Conservation (phyloP, 2,113 vertebrate species). For the Zingel zingel region DNA sequence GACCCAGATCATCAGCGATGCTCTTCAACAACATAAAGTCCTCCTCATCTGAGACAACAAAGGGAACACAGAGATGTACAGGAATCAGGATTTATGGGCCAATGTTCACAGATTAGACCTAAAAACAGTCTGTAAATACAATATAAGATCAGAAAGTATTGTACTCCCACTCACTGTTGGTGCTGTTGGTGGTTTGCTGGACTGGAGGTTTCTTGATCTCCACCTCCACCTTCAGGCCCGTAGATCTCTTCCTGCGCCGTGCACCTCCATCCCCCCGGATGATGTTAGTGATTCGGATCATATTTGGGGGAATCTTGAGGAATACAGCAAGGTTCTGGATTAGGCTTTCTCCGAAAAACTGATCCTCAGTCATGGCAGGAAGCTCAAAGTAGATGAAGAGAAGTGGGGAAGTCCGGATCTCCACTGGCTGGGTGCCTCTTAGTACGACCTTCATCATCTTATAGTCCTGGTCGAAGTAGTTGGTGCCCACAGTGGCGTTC, state of each 20-base stretch:
- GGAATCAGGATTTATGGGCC: not conserved
- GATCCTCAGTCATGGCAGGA: constrained; percentile 84
- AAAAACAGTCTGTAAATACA: not conserved
- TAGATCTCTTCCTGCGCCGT: constrained; percentile 78
- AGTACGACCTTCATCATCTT: constrained; percentile 88
- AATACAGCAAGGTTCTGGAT: constrained; percentile 87
- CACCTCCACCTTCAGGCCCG: constrained; percentile 79
- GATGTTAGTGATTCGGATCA: constrained; percentile 88
- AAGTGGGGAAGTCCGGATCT: constrained; percentile 83
- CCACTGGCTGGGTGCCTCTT: constrained; percentile 83
- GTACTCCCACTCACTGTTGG: constrained; percentile 68
- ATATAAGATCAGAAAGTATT: not conserved
- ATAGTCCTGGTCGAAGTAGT: constrained; percentile 87
- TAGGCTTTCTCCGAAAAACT: constrained; percentile 86
- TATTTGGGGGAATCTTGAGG: constrained; percentile 85
- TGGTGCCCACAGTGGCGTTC: constrained; percentile 81
- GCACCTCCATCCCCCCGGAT: constrained; percentile 58
- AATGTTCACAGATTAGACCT: not conserved
- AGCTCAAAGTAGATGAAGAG: constrained; percentile 87
- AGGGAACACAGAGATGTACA: not conserved
- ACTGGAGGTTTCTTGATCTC: constrained; percentile 86
- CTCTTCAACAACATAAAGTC: constrained; percentile 75
- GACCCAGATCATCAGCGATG: constrained; percentile 81
- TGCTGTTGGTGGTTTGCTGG: constrained; percentile 74
- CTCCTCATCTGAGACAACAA: constrained; percentile 52